Evolutionary conservation across 2,113 vertebrate species (phyloP).

Genomic region (Callipepla californica): DNA sequence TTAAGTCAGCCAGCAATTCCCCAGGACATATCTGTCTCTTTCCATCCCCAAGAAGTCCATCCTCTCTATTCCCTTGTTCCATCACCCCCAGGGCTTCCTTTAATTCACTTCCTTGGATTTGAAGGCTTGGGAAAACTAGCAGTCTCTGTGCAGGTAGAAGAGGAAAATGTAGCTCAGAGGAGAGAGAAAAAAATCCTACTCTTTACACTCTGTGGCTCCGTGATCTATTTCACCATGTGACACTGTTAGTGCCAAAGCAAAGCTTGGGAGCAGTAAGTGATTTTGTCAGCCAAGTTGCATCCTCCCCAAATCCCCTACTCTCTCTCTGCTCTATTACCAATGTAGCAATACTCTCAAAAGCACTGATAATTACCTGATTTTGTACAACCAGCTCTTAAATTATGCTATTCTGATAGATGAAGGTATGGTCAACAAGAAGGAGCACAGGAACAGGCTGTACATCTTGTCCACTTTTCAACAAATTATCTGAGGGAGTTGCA

Average conservation of each 20-base stretch:
- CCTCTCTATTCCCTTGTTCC: not conserved
- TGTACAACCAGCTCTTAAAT: not conserved
- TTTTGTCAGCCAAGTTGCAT: constrained; percentile 24
- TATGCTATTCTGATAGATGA: not conserved
- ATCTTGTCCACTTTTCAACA: not conserved
- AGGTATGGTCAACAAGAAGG: not conserved
- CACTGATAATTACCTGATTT: not conserved
- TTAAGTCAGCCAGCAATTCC: not conserved
- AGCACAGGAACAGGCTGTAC: not conserved
- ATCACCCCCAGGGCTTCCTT: constrained; percentile 16
- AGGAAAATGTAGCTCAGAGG: not conserved
- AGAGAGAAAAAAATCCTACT: not conserved
- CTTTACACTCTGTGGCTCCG: not conserved
- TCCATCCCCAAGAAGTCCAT: not conserved
- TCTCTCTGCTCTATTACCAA: not conserved
- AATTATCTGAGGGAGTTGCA: not conserved
- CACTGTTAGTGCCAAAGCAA: not conserved
- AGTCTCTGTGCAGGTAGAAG: not conserved
- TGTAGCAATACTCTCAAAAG: not conserved
- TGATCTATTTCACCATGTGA: constrained; percentile 9
- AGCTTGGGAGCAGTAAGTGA: constrained; percentile 5
- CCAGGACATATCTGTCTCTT: not conserved
- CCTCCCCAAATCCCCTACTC: constrained; percentile 16
- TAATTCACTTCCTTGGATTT: constrained; percentile 17
- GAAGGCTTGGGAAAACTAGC: not conserved